Evolutionary conservation across 2,113 vertebrate species (phyloP).

Genomic region (Bos javanicus): DNA sequence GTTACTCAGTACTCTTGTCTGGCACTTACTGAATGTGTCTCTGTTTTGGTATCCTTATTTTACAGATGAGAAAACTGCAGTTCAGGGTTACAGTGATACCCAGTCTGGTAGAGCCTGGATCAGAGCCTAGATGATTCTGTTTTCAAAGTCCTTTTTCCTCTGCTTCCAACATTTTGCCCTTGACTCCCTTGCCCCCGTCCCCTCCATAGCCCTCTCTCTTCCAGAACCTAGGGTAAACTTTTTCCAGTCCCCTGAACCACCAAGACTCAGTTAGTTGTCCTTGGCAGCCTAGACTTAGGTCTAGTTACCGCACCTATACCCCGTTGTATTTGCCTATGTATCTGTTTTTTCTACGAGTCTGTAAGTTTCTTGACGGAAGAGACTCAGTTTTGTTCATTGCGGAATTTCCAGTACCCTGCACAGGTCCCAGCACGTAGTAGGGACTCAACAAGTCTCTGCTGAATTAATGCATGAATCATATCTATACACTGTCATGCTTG

Average conservation of each 20-base stretch:
- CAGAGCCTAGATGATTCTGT: background rate
- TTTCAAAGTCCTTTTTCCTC: background rate
- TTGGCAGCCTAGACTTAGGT: background rate
- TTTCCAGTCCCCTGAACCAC: background rate
- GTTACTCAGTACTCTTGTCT: background rate
- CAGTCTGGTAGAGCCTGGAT: background rate
- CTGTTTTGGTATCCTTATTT: background rate
- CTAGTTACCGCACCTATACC: background rate
- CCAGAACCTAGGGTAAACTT: background rate
- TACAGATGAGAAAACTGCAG: background rate
- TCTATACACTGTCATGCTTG: background rate
- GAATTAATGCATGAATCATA: background rate
- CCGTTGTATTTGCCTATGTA: background rate
- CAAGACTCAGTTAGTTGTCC: background rate
- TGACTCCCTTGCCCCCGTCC: accelerated
- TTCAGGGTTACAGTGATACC: background rate
- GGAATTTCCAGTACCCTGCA: background rate
- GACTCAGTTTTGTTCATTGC: background rate
- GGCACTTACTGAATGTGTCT: background rate
- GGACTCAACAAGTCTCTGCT: background rate
- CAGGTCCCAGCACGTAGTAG: background rate
- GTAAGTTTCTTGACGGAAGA: background rate
- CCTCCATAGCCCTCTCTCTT: accelerated
- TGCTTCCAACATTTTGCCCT: background rate
- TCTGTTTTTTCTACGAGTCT: background rate